A percentile compares a stretch with the other conserved stretches of the same genome.
These are phyloP conservation scores for Medauroidea extradentata DNA, from an alignment of 1,140 invertebrate genomes.

Conservation along the genomic window DNA sequence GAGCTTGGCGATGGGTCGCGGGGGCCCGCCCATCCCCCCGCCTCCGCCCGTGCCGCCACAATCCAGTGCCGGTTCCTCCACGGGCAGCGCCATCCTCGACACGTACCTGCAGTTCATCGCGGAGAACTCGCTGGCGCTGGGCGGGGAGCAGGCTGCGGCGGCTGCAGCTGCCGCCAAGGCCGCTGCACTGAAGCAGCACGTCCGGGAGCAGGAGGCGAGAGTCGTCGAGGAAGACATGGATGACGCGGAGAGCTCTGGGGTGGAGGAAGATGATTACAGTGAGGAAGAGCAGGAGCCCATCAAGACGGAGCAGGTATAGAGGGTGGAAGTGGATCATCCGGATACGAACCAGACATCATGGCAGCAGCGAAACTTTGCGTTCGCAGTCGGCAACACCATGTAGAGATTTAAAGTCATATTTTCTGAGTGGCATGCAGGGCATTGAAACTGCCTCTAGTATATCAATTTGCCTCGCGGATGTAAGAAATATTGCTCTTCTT, in stretches of 20 bases:
- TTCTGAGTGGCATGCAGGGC: no score
- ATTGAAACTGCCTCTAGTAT: no score
- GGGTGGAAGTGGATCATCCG: no score
- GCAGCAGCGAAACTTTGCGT: no score
- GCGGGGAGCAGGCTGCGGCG: constrained; percentile 27
- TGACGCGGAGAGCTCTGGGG: constrained; percentile 27
- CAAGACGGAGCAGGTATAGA: constrained; percentile 34
- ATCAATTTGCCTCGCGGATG: no score
- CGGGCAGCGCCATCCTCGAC: constrained; percentile 73
- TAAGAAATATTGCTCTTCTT: no score
- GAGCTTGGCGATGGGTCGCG: constrained; percentile 32
- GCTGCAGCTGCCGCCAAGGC: constrained; percentile 15
- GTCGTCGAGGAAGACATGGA: constrained; percentile 18
- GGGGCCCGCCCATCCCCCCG: background rate
- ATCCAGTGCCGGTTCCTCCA: constrained; percentile 32
- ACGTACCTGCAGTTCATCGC: constrained; percentile 81
- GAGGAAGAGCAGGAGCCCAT: constrained; percentile 34
- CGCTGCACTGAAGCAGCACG: constrained; percentile 11
- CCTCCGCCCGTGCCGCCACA: constrained; percentile 13
- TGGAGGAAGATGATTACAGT: constrained; percentile 29
- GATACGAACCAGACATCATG: no score
- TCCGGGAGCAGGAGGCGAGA: background rate
- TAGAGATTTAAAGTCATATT: no score
- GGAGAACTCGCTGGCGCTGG: constrained; percentile 56
- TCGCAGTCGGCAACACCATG: no score